These are phyloP conservation scores for Eristalis tenax DNA, from an alignment of 2,888 invertebrate genomes.

Conservation along the genomic window DNA sequence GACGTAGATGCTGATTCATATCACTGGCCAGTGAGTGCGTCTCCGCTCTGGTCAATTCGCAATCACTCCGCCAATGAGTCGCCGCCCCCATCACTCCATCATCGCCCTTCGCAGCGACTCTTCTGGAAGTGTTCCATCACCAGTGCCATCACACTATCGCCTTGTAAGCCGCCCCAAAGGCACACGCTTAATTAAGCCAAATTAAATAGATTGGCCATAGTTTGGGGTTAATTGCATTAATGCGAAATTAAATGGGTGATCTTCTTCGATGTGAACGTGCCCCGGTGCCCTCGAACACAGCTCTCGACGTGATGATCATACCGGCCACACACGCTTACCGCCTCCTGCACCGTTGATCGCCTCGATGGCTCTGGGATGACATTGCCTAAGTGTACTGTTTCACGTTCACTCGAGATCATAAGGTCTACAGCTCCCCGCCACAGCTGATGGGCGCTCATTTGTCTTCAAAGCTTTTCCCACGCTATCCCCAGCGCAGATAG, in stretches of 20 bases:
- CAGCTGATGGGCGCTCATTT: slow-evolving; percentile 33
- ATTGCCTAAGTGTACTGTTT: slow-evolving; percentile 32
- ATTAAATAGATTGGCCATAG: slow-evolving; percentile 80
- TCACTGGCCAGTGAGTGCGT: too few relatives aligned
- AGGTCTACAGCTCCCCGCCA: slow-evolving; percentile 29
- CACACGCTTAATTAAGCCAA: slow-evolving; percentile 79
- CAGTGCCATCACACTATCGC: not conserved
- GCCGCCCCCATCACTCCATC: not conserved
- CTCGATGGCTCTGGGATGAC: not conserved
- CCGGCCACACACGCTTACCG: not conserved
- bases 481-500: slow-evolving; percentile 11
- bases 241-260: slow-evolving; percentile 75
- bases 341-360: too few relatives aligned
- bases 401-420: slow-evolving; percentile 46
- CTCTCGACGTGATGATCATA: slow-evolving; percentile 20
- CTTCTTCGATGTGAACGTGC: slow-evolving; percentile 60
- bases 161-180: slow-evolving; percentile 61
- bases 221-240: slow-evolving; percentile 81
- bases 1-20: too few relatives aligned
- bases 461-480: slow-evolving; percentile 53
- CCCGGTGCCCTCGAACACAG: slow-evolving; percentile 56
- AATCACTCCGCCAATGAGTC: not conserved
- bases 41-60: too few relatives aligned
- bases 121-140: not conserved
- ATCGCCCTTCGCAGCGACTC: not conserved